Conservation (phyloP, 1,140 invertebrate species). For the Euglossa dilemma region DNA sequence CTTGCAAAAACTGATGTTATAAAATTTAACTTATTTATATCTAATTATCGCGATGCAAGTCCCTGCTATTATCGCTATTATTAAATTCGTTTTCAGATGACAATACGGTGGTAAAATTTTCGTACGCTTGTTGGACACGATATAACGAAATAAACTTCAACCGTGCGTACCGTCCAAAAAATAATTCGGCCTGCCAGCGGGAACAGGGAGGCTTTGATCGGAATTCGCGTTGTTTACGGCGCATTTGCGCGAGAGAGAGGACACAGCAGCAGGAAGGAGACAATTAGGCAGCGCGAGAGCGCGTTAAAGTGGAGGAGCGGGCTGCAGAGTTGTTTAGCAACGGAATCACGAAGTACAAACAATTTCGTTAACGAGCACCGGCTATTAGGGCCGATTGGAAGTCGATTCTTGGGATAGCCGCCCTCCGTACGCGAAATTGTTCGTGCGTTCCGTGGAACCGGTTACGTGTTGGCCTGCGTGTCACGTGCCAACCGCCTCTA, state of each 20-base stretch:
- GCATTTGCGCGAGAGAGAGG: neutral
- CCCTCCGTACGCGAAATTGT: constrained; percentile 42
- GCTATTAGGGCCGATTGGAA: constrained; percentile 62
- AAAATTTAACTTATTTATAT: too few species aligned
- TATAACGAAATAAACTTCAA: too few species aligned
- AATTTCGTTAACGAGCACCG: constrained; percentile 66
- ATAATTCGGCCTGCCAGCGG: too few species aligned
- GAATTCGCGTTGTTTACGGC: neutral
- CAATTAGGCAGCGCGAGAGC: constrained; percentile 10
- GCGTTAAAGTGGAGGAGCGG: neutral
- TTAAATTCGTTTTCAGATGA: too few species aligned
- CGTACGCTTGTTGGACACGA: too few species aligned
- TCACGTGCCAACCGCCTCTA: constrained; percentile 66
- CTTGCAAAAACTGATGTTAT: too few species aligned
- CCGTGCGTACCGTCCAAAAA: neutral
- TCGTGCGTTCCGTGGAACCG: constrained; percentile 41
- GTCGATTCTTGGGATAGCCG: constrained; percentile 62
- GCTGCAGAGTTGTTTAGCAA: constrained; percentile 25
- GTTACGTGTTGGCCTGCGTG: constrained; percentile 54
- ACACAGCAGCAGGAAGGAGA: neutral
- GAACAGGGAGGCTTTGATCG: neutral
- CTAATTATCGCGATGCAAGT: too few species aligned
- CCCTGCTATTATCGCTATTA: too few species aligned
- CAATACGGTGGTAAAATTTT: too few species aligned
- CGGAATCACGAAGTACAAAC: constrained; percentile 65